Evolutionary conservation across 1,140 invertebrate genomes (phyloP), one percentile per base, ranked within the genome.

Genomic region (Rhopalosiphum padi): DNA sequence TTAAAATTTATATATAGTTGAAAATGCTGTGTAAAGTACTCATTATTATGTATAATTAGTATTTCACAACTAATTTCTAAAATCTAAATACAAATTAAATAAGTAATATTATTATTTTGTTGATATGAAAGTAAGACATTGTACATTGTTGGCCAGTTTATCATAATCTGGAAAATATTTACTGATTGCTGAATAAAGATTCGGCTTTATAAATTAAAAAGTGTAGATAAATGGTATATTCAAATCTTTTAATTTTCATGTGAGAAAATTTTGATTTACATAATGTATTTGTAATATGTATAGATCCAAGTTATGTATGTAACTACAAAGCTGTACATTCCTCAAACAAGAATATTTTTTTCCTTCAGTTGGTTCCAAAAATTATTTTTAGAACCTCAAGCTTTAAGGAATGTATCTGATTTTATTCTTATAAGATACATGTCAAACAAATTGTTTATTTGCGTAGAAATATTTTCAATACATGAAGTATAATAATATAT

Each of bases 391-490:
- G 0, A 87, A 46, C 43, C 7, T 48, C 43, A 43, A 87, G 25
- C 86, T n/a, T 87, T 51, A 7, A 87, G 46, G 43, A 87, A 87
- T 87, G n/a, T 48, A 48, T 48, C 21, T 88, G 46, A 88, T 88
- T 53, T 51, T n/a, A 87, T 87, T 87, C 46, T 87, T 46, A 48
- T 46, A 87, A 87, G 46, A 43, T 87, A 25, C 85, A 87, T 30
- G 25, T 88, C 30, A 88, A 88, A 88, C 86, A 53, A 88, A 88
- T 87, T 87, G 18, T 11, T 86, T 22, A 86, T 86, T 86, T 86
- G 46, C 48, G 46, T 51, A 88, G 46, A 88, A 88, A 51, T 88
- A 88, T 88, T 51, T 88, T 88, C 46, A 88, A 88, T 88, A 88
- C 15, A 51, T 18, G 46, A 46, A 46, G 9, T 46, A 46, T 46